Base-by-base conservation (phyloP, 2,888 invertebrate genomes). In the Hartigia nigra region DNA sequence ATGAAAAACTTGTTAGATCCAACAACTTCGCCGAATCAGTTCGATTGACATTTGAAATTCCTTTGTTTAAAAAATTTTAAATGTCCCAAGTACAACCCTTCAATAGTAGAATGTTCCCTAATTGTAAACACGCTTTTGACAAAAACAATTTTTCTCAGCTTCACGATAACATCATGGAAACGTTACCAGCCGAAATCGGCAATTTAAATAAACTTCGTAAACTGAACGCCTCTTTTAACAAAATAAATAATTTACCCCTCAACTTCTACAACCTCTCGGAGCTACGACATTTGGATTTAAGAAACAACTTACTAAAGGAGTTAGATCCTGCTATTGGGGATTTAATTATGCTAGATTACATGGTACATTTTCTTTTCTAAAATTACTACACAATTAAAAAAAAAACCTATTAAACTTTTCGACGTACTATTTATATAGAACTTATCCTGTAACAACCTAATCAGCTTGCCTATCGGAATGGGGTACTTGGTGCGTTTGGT, bases 401-500 rank as follows among this genome's bases (percentile, higher is more conserved):
- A 69, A n/a, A 69, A 76, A 76, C 39, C n/a, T 79, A 14, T n/a
- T 37, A n/a, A 37, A 76, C n/a, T 34, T 39, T n/a, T 77, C 35
- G 23, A 12, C 34, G 9, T 69, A 36, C 36, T 81, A 77, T 79
- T 80, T 74, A 83, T 86, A 79, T 91, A 97, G 97, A 96, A 97
- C 92, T 91, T 97, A 85, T 96, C 97, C 69, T 93, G 95, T 92
- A 97, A 97, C 92, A 93, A 94, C 87, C 92, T 98, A 92, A 93
- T 93, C 83, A 92, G 91, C 81, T 91, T 98, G 89, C 97, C 98
- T 36, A 93, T 95, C 82, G 96, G 97, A 87, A 94, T 98, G 93
- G 97, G 97, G 83, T 97, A 96, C 92, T 92, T 97, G 91, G 96
- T 96, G 81, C 94, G 96, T 86, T 92, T 97, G 90, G 94, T 94